A percentile compares a stretch with the other conserved stretches of the same genome.
phyloP scores from a whole-genome alignment of 2,797 vertebrate species.

The Cryptoblepharus egeriae region DNA sequence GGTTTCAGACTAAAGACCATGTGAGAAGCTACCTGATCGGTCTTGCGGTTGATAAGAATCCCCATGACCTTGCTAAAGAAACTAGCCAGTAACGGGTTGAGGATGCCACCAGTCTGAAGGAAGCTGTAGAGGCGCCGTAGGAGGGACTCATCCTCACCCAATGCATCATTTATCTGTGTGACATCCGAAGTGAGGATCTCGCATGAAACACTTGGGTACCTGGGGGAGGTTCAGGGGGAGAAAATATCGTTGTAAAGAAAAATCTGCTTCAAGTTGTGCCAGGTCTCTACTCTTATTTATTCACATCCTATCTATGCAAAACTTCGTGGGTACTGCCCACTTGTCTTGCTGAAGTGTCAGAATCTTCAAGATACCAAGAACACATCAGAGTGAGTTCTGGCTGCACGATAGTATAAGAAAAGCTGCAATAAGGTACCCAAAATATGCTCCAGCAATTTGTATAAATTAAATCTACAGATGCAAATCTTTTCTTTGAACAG shows the following conservation, averaged over 20 bases:
- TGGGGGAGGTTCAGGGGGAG: constrained; percentile 1
- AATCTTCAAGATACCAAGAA: not conserved
- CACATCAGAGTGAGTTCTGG: not conserved
- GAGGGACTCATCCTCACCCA: constrained; percentile 75
- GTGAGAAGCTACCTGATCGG: constrained; percentile 68
- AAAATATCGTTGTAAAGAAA: not conserved
- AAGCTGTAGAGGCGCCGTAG: constrained; percentile 75
- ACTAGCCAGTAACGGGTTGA: constrained; percentile 77
- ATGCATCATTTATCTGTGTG: constrained; percentile 75
- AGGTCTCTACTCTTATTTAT: not conserved
- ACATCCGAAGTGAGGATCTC: constrained; percentile 78
- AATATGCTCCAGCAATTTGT: too few species aligned
- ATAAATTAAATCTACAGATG: not conserved
- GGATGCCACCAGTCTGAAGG: constrained; percentile 65
- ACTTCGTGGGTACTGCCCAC: not conserved
- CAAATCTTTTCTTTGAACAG: not conserved
- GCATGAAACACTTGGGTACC: constrained; percentile 78
- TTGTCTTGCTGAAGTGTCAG: not conserved
- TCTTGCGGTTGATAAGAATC: constrained; percentile 78
- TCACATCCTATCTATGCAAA: not conserved
- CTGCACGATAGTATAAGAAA: not conserved
- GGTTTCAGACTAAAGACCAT: not conserved
- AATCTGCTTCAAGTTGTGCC: not conserved
- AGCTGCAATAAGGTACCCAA: not conserved
- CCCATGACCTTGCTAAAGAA: constrained; percentile 82